Conservation (phyloP, 2,888 invertebrate species). For the Cacoxenus indagator region DNA sequence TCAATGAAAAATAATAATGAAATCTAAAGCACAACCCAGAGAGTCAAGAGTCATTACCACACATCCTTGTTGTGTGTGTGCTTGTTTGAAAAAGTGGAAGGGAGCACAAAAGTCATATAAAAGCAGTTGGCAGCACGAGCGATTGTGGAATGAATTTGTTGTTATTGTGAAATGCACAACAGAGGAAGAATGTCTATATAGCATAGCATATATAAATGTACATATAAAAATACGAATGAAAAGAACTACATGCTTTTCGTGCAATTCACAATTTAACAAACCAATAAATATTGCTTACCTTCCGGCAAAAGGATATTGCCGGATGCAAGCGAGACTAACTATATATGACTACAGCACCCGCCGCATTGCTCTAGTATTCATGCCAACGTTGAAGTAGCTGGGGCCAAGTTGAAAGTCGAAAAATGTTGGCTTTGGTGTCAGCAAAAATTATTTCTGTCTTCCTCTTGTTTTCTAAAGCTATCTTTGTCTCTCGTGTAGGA, state of each 20-base stretch:
- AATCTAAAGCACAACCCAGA: constrained; percentile 28
- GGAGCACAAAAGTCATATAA: neutral
- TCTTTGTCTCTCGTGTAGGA: constrained; percentile 9
- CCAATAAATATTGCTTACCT: constrained; percentile 68
- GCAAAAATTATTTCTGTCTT: neutral
- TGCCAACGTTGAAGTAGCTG: constrained; percentile 7
- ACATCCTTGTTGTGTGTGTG: neutral
- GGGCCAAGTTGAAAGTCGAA: neutral
- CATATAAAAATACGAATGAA: neutral
- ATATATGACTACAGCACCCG: no score
- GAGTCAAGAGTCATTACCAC: constrained; percentile 51
- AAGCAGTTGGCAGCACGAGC: neutral
- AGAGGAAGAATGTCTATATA: neutral
- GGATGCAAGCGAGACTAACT: constrained; percentile 31
- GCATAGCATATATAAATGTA: no score
- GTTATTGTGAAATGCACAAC: neutral
- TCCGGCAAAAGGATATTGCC: constrained; percentile 55
- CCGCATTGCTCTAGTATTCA: no score
- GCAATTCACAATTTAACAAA: constrained; percentile 69
- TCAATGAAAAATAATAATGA: constrained; percentile 59
- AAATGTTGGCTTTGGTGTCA: neutral
- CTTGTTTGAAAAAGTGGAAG: neutral
- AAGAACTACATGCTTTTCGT: constrained; percentile 33
- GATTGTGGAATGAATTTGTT: neutral
- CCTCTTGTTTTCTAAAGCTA: neutral